Conservation (phyloP, 2,113 vertebrate species). For the Psittacula cyanocephala region DNA sequence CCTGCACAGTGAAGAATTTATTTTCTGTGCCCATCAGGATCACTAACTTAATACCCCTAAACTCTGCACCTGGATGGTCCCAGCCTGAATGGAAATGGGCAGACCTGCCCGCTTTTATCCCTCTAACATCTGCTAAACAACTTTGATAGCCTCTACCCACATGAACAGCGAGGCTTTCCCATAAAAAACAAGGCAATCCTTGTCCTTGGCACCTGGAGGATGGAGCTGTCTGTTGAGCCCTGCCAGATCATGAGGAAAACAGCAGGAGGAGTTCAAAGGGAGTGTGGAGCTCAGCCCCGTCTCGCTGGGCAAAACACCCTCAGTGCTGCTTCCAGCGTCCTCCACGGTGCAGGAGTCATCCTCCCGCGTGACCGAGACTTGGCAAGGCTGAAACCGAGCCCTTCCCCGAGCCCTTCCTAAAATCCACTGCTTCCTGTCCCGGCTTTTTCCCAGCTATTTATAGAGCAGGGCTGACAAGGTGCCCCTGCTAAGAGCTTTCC, state of each 20-base stretch:
- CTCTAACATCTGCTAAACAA: background rate
- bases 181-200: background rate
- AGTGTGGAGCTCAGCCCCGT: background rate
- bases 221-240: background rate
- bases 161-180: background rate
- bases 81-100: background rate
- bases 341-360: background rate
- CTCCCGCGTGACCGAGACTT: background rate
- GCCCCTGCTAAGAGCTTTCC: background rate
- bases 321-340: background rate
- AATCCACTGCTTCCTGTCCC: background rate
- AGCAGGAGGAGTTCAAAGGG: background rate
- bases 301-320: background rate
- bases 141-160: background rate
- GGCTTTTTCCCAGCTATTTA: constrained; percentile 32
- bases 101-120: fast-evolving
- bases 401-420: constrained; percentile 25
- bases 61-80: background rate
- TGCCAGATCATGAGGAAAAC: background rate
- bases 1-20: fast-evolving
- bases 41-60: background rate
- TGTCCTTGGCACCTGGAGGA: background rate
- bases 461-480: constrained; percentile 12
- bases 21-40: background rate
- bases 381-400: background rate